Conservation (phyloP, 2,797 vertebrate species). For the Botia almorhae region DNA sequence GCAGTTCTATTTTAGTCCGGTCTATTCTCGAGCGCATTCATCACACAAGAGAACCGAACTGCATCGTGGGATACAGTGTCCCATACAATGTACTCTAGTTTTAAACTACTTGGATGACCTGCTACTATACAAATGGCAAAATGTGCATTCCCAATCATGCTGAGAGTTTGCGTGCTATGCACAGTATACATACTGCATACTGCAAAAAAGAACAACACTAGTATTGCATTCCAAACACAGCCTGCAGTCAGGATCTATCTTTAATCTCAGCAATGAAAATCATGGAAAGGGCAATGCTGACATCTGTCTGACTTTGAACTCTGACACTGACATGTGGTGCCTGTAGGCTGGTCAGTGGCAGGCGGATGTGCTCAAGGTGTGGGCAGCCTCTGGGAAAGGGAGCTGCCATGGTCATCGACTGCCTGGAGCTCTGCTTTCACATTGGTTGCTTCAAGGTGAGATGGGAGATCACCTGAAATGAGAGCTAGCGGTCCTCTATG, state of each 20-base stretch:
- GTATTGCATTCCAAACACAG: neutral
- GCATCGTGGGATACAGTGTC: neutral
- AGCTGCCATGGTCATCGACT: constrained; percentile 93
- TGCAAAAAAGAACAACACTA: neutral
- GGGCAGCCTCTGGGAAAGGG: constrained; percentile 89
- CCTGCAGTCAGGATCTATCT: neutral
- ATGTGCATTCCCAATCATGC: neutral
- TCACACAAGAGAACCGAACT: too few relatives aligned
- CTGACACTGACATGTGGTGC: constrained; percentile 64
- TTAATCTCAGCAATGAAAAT: neutral
- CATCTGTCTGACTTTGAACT: constrained; percentile 48
- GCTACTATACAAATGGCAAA: neutral
- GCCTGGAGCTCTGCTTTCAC: constrained; percentile 96
- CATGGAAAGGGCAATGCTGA: constrained; percentile 4
- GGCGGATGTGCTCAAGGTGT: constrained; percentile 90
- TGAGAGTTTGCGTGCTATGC: neutral
- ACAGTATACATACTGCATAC: neutral
- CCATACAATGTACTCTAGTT: neutral
- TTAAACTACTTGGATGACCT: neutral
- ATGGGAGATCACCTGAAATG: constrained; percentile 54
- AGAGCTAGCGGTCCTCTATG: neutral
- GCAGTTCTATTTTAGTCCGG: too few relatives aligned
- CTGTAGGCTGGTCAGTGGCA: constrained; percentile 90
- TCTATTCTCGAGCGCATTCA: too few relatives aligned
- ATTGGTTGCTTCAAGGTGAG: constrained; percentile 98